A percentile compares a stretch with the other conserved stretches of the same genome.
These are phyloP conservation scores for Balanococcus diminutus DNA, from an alignment of 2,888 invertebrate genomes.

Conservation along the genomic window DNA sequence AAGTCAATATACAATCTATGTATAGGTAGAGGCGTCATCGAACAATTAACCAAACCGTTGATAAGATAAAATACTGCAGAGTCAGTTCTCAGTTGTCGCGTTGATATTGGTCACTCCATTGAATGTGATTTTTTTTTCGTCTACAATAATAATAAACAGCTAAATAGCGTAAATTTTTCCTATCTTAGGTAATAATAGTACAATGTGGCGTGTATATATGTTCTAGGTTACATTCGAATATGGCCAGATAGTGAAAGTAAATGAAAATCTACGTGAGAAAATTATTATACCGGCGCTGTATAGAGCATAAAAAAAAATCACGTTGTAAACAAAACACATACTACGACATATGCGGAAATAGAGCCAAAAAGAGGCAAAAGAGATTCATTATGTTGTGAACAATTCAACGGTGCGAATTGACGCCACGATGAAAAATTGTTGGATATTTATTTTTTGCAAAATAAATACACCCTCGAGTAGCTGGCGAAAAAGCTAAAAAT, in stretches of 20 bases:
- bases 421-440: neutral
- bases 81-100: neutral
- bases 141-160: neutral
- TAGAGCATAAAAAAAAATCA: neutral
- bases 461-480: no score
- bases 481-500: neutral
- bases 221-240: conserved; percentile 39
- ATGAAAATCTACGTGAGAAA: conserved; percentile 50
- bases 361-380: neutral
- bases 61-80: neutral
- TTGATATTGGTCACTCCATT: neutral
- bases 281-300: neutral
- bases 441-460: neutral
- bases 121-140: neutral
- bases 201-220: neutral
- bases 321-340: neutral
- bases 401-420: neutral
- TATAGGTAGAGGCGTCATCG: neutral
- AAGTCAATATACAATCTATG: neutral
- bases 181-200: neutral
- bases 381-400: neutral
- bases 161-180: neutral
- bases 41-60: neutral
- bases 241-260: conserved; percentile 47
- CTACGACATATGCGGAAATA: neutral